Base-by-base conservation (phyloP, 2,888 invertebrate species). In the Melanostoma mellinum region DNA sequence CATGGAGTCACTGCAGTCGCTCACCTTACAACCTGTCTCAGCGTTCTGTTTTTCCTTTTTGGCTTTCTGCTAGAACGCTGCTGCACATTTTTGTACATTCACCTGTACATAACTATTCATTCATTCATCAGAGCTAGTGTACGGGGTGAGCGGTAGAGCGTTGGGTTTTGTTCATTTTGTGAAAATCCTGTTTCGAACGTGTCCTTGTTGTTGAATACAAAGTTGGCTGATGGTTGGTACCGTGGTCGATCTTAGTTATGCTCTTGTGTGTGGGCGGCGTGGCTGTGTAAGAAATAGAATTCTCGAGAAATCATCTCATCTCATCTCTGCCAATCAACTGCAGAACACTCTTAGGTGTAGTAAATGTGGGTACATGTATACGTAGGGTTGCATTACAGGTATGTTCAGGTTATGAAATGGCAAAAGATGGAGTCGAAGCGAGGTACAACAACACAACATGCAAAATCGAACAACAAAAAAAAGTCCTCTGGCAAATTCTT, bases 271-370 rank as follows among this genome's bases (percentile, higher is more conserved):
- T 38, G 32, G 10, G 8, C 6, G 3, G 10, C 10, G 2, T 58
- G 32, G 32, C 48, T 42, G 6, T 10, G 9, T 48, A 50, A 35
- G 63, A 63, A 48, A 52, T 56, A 61, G 35, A 60, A 50, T 76
- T 56, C 68, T 63, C 68, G 36, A 61, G 46, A 75, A 75, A 20
- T 20, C 20, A 20, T 20, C 20, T 42, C 71, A 76, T 72, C 61
- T 77, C 82, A 53, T 77, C 77, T 68, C 73, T 68, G 77, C 77
- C 68, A 68, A 77, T 73, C 77, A 73, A 73, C 53, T 63, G 76
- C 58, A 72, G 68, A 68, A 44, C 38, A 53, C 33, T 63, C 32
- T 30, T 36, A 48, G 50, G 48, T 48, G 10, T 46, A 46, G 10
- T 6, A 35, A 33, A 3, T 33, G 30, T 46, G 8, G 20, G 33